These are phyloP conservation scores for Coryphaenoides rupestris DNA, from an alignment of 2,113 vertebrate species.

Conservation along the genomic window DNA sequence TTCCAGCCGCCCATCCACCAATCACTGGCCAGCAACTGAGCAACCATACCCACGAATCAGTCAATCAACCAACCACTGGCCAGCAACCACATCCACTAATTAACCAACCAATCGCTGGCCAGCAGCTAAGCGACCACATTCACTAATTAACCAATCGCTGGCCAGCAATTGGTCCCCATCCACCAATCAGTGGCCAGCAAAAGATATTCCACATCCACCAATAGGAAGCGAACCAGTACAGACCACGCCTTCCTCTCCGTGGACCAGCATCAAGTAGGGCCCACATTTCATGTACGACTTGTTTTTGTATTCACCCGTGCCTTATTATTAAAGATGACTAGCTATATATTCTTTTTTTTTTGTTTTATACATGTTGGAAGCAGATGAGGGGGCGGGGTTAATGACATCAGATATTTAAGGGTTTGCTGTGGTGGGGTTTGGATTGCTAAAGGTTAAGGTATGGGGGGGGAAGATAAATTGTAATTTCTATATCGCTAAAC, in stretches of 20 bases:
- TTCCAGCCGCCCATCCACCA: constrained; percentile 98
- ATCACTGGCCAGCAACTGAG: constrained; percentile 92
- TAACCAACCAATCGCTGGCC: constrained; percentile 17
- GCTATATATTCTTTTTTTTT: constrained; percentile 42
- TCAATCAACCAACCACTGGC: constrained; percentile 7
- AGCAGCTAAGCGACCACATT: constrained; percentile 64
- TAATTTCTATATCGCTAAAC: constrained; percentile 56
- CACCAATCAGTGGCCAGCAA: too few species aligned
- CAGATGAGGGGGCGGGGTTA: constrained; percentile 47
- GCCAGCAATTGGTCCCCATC: constrained; percentile 83
- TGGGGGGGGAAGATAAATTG: constrained; percentile 37
- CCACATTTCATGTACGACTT: constrained; percentile 35
- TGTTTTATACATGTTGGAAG: constrained; percentile 60
- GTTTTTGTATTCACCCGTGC: constrained; percentile 72
- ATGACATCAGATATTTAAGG: constrained; percentile 67
- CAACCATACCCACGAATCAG: too few species aligned
- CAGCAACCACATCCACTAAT: constrained; percentile 84
- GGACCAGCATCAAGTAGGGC: constrained; percentile 42
- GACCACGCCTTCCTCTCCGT: not conserved
- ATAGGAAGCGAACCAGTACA: too few species aligned
- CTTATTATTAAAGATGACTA: constrained; percentile 73
- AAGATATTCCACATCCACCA: too few species aligned
- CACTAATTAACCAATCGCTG: constrained; percentile 95
- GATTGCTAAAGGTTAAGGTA: constrained; percentile 19
- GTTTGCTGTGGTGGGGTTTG: constrained; percentile 60